Base-by-base conservation (phyloP, 2,888 invertebrate genomes). In the Drosophila ustulata region DNA sequence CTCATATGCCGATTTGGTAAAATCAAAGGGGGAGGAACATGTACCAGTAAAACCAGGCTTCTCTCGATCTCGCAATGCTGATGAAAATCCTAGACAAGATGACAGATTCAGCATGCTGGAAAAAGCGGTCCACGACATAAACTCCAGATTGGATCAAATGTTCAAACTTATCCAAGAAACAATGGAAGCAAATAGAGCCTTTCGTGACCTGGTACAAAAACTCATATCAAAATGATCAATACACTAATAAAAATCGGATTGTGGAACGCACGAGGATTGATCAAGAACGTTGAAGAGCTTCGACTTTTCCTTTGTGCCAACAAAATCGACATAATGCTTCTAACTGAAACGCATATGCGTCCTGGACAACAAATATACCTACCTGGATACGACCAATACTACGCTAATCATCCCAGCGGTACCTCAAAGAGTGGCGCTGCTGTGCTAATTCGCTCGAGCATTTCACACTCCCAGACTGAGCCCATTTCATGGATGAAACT, bases 101-200 rank as follows among this genome's bases (percentile, higher is more conserved):
- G 30, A 23, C 18, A 55, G 18, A 43, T 58, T 58, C 13, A 39
- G 3, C 4, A 39, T 23, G 3, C 9, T 63, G 23, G 56, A 56
- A 50, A 64, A 56, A 43, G 45, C 50, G 0, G 26, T 28, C 6
- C 6, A 13, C 3, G 41, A 56, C 7, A 11, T 56, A 23, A 64
- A 28, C 5, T 13, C 6, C 4, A 50, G 64, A 50, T 26, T 64
- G 37, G 45, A 64, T 4, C 56, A 64, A 56, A 57, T 64, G 47
- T 52, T 62, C 4, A 26, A 39, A 7, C 45, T 53, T 11, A 49
- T 58, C 4, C 46, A 67, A n/a, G 50, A 67, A 6, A 32, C 58
- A 0, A 47, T 53, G 47, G 47, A 53, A 0, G 25, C 55, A 6
- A 52, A 47, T 13, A 64, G 34, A 18, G 18, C 18, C 18, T 18